Percentiles rank a stretch among this genome's conserved stretches.
These are phyloP conservation scores for Ciconia stormi DNA, from an alignment of 2,113 vertebrate species.

Conservation along the genomic window DNA sequence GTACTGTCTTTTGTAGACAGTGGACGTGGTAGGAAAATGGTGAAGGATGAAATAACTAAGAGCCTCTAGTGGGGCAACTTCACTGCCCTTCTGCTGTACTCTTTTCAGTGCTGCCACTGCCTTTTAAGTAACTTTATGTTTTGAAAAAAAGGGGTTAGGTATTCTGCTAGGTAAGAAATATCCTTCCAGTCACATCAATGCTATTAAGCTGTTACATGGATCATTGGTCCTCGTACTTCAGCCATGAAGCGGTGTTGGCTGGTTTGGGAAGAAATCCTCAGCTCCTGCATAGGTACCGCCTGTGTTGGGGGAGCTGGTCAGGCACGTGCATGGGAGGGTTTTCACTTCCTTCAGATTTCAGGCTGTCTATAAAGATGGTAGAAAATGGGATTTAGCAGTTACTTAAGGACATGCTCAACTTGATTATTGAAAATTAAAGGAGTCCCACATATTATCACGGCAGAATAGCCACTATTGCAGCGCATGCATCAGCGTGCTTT, in stretches of 20 bases:
- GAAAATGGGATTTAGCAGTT: not conserved
- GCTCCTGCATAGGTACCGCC: not conserved
- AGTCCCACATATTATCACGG: not conserved
- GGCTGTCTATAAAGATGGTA: not conserved
- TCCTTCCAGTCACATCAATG: not conserved
- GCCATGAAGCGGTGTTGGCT: not conserved
- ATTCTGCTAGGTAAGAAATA: not conserved
- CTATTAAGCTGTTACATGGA: not conserved
- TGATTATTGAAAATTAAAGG: not conserved
- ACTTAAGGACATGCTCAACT: not conserved
- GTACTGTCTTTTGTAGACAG: not conserved
- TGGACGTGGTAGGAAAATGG: not conserved
- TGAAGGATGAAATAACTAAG: not conserved
- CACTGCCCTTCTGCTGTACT: not conserved
- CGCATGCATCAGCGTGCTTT: not conserved
- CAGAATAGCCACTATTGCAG: not conserved
- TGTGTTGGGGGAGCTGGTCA: not conserved
- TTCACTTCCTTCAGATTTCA: not conserved
- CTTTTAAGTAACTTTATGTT: not conserved
- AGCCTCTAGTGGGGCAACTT: not conserved
- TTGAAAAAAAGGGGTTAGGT: not conserved
- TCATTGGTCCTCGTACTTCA: not conserved
- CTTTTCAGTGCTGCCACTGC: not conserved
- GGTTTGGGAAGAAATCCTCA: not conserved
- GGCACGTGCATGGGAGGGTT: fast-evolving